Percentiles rank a stretch among this genome's conserved stretches.
These are phyloP conservation scores for Polietes domitor DNA, from an alignment of 2,888 invertebrate species.

Conservation along the genomic window DNA sequence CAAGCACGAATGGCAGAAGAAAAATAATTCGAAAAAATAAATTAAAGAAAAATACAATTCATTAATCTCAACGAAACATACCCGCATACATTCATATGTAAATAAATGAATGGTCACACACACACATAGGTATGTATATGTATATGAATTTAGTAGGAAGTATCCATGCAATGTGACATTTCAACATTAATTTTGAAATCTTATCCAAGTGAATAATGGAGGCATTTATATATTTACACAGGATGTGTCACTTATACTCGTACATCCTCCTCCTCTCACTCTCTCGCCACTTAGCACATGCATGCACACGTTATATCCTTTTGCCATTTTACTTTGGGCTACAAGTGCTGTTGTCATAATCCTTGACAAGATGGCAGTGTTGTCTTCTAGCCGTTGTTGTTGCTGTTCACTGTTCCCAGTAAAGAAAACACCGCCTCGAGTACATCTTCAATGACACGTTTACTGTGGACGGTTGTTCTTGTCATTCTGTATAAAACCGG, in stretches of 20 bases:
- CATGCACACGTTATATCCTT: conserved; percentile 12
- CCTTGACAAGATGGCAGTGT: neutral
- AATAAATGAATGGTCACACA: no score
- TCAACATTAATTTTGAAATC: conserved; percentile 25
- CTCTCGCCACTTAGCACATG: neutral
- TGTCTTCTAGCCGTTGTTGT: neutral
- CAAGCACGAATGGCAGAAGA: neutral
- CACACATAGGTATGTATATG: no score
- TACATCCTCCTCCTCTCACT: neutral
- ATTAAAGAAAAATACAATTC: conserved; percentile 20
- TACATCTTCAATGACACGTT: no score
- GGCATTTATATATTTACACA: conserved; percentile 15
- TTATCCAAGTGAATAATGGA: conserved; percentile 13
- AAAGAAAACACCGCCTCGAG: no score
- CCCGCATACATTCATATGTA: no score
- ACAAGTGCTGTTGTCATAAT: conserved; percentile 33
- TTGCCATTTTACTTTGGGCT: conserved; percentile 30
- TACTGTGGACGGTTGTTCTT: no score
- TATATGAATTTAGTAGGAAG: no score
- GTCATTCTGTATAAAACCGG: no score
- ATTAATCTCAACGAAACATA: conserved; percentile 2
- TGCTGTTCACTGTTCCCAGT: neutral
- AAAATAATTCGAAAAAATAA: conserved; percentile 5
- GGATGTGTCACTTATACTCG: neutral
- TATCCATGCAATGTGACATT: conserved; percentile 10